Evolutionary conservation across 2,113 vertebrate genomes (phyloP).

Genomic region (Melanotaenia duboulayi): DNA sequence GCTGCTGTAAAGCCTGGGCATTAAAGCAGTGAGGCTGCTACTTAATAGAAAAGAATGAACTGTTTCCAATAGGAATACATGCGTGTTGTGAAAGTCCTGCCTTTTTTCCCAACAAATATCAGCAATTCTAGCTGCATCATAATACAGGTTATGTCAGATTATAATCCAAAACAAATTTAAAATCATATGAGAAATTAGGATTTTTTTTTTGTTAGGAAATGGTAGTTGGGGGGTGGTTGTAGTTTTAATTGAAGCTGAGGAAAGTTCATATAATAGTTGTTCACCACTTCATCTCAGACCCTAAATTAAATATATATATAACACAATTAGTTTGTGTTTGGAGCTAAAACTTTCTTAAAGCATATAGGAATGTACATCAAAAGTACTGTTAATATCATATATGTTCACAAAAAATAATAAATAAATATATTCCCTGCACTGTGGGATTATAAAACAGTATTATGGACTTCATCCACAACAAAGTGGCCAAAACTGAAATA

Average conservation of each 20-base stretch:
- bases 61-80: constrained; percentile 52
- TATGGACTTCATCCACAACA: not conserved
- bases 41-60: constrained; percentile 65
- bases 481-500: not conserved
- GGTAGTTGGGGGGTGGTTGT: no score
- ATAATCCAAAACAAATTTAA: not conserved
- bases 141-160: not conserved
- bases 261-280: no score
- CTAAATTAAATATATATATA: no score
- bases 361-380: no score
- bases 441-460: not conserved
- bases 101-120: not conserved
- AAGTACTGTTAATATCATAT: not conserved
- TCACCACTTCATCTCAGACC: no score
- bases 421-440: not conserved
- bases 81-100: constrained; percentile 35
- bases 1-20: constrained; percentile 53
- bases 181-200: constrained; percentile 14
- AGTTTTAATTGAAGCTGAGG: no score
- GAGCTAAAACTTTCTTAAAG: no score
- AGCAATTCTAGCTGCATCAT: constrained; percentile 18
- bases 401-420: constrained; percentile 1
- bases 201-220: not conserved
- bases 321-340: no score
- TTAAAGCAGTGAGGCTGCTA: constrained; percentile 48